phyloP scores from a whole-genome alignment of 2,797 vertebrate species.

The Acanthopagrus latus region DNA sequence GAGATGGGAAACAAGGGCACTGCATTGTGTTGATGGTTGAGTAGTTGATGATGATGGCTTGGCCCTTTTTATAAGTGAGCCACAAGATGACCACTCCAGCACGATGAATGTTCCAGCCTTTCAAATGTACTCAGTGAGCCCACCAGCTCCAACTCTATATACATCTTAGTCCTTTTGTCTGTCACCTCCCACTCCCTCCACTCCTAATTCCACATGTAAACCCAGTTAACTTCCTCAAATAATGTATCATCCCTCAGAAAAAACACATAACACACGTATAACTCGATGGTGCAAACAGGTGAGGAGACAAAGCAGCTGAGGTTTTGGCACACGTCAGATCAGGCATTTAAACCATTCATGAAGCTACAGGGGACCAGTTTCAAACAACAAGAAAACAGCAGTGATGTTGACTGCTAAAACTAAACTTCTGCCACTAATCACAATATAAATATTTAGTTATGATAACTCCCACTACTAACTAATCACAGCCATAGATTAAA shows the following conservation, averaged over 20 bases:
- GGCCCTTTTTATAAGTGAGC: conserved; percentile 48
- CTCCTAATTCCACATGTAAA: conserved; percentile 41
- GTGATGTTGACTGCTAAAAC: conserved; percentile 11
- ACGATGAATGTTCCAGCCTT: conserved; percentile 49
- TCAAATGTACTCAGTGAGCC: conserved; percentile 49
- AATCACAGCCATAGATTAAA: conserved; percentile 18
- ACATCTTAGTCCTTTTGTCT: conserved; percentile 24
- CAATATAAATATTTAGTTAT: too few species aligned
- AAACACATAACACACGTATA: neutral
- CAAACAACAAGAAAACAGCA: conserved; percentile 25
- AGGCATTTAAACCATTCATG: conserved; percentile 26
- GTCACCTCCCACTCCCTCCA: conserved; percentile 11
- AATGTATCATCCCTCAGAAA: conserved; percentile 19
- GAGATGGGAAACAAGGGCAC: conserved; percentile 15
- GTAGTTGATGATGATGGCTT: conserved; percentile 51
- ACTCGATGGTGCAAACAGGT: conserved; percentile 29
- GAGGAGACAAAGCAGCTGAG: conserved; percentile 25
- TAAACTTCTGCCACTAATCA: neutral
- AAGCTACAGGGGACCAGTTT: conserved; percentile 17
- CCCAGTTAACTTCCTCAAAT: conserved; percentile 36
- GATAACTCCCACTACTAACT: neutral
- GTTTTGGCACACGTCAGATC: conserved; percentile 34
- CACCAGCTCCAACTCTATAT: conserved; percentile 26
- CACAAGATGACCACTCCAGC: conserved; percentile 65
- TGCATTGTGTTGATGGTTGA: conserved; percentile 51